Evolutionary conservation across 2,113 vertebrate genomes (phyloP).

Genomic region (Ceyx margarethae): DNA sequence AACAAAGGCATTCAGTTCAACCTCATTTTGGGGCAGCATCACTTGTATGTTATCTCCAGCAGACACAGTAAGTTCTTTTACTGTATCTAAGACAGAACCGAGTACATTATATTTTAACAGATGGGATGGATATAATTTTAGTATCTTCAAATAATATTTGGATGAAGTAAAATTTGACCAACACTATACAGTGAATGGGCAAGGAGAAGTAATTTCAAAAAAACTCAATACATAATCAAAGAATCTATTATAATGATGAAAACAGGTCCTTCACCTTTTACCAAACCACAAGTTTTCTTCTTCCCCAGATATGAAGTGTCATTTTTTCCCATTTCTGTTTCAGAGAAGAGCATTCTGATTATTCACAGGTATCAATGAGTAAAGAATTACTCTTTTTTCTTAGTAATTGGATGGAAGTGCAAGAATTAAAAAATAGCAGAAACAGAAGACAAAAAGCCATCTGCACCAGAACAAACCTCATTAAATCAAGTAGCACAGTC

Average conservation of each 20-base stretch:
- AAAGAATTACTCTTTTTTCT: neutral
- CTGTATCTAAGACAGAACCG: conserved; percentile 49
- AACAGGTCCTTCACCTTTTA: neutral
- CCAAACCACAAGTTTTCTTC: neutral
- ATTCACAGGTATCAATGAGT: neutral
- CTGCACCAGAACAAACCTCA: neutral
- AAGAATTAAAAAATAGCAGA: neutral
- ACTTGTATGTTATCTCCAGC: conserved; percentile 70
- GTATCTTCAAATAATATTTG: neutral
- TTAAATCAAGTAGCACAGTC: neutral
- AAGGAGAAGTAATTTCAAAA: neutral
- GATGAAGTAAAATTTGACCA: neutral
- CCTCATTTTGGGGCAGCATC: conserved; percentile 66
- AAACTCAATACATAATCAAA: neutral
- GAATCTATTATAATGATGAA: neutral
- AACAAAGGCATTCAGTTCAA: conserved; percentile 72
- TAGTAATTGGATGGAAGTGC: neutral
- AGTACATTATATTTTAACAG: neutral
- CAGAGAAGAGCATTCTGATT: neutral
- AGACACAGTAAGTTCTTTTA: conserved; percentile 69
- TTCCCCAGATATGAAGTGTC: neutral
- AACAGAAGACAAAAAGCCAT: neutral
- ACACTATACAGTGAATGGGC: neutral
- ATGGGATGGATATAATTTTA: neutral
- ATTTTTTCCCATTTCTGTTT: neutral